phyloP scores from a whole-genome alignment of 2,113 vertebrate genomes.

The Chinchilla lanigera region DNA sequence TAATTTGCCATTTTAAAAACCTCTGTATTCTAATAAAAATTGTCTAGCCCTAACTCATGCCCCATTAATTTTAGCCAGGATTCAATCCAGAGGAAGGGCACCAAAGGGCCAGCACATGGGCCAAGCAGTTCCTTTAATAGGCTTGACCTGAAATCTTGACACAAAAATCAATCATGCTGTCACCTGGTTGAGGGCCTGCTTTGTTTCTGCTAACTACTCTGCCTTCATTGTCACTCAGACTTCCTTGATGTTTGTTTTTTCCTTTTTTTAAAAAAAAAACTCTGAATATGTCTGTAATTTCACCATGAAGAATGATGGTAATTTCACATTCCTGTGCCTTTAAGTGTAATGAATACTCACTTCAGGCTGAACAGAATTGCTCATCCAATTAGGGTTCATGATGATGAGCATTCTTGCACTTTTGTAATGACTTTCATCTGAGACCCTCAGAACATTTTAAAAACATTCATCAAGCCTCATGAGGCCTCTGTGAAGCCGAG shows the following conservation, averaged over 20 bases:
- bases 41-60: background rate
- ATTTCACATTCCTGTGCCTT: background rate
- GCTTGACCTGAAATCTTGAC: background rate
- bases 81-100: conserved; percentile 11
- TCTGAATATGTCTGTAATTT: background rate
- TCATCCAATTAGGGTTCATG: background rate
- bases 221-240: background rate
- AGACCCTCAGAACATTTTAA: background rate
- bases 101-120: background rate
- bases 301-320: background rate
- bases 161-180: background rate
- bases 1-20: background rate
- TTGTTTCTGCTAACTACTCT: conserved; percentile 30
- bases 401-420: background rate
- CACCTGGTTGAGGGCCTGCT: background rate
- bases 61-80: conserved; percentile 24
- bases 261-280: background rate
- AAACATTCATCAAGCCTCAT: background rate
- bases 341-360: conserved; percentile 21
- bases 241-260: conserved; percentile 15
- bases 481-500: background rate
- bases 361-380: conserved; percentile 27
- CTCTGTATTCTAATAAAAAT: background rate
- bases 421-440: background rate
- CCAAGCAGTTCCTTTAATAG: background rate